phyloP scores from a whole-genome alignment of 2,888 invertebrate species.

The Metopia argyrocephala region DNA sequence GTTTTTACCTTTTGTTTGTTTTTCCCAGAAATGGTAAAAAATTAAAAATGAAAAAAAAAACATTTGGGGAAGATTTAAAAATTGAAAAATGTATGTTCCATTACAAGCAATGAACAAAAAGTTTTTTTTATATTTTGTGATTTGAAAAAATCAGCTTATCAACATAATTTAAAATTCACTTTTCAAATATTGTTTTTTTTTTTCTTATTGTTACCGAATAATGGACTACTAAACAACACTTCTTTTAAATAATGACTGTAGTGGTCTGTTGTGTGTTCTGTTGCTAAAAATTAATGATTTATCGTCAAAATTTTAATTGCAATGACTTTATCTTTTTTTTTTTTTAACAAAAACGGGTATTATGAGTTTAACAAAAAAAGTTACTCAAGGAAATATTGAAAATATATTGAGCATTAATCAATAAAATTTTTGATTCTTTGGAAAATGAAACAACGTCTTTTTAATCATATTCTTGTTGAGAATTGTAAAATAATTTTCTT shows the following conservation, averaged over 20 bases:
- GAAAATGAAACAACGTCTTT: no score
- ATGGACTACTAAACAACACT: background rate
- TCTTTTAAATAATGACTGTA: background rate
- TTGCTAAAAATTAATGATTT: background rate
- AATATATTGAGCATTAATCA: no score
- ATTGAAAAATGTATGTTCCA: background rate
- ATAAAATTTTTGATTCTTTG: no score
- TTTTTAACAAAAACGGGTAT: no score
- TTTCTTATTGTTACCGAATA: background rate
- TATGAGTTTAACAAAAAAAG: no score
- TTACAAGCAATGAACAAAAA: background rate
- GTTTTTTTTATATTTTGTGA: background rate
- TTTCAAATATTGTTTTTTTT: slow-evolving; percentile 6
- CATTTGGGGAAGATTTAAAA: background rate
- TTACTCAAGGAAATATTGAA: no score
- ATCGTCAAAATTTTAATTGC: background rate
- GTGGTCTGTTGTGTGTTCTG: background rate
- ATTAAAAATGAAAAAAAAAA: background rate
- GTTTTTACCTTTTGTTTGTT: background rate
- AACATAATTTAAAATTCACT: slow-evolving; percentile 3
- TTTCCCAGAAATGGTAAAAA: background rate
- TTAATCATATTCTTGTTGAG: no score
- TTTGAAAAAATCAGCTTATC: background rate
- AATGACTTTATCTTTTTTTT: background rate
- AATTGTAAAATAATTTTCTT: no score